A percentile compares a stretch with the other conserved stretches of the same genome.
These are phyloP conservation scores for Scytalopus superciliaris DNA, from an alignment of 2,113 vertebrate species.

Conservation along the genomic window DNA sequence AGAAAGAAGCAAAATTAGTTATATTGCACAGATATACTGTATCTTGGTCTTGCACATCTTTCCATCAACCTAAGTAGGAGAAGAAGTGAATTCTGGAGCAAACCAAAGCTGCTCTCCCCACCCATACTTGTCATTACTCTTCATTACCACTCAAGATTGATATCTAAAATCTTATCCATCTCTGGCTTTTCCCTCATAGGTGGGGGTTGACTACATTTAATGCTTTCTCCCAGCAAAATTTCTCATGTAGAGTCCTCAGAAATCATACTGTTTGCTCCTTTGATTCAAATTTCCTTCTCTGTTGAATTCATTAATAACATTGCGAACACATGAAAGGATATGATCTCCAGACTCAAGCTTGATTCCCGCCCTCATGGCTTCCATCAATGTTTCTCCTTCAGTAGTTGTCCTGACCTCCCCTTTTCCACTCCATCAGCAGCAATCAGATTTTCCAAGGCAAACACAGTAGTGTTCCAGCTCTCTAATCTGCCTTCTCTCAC, in stretches of 20 bases:
- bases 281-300: background rate
- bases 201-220: background rate
- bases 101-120: background rate
- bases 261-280: background rate
- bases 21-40: background rate
- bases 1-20: background rate
- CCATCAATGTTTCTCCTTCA: background rate
- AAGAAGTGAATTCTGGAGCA: background rate
- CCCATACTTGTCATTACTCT: background rate
- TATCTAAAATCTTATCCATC: background rate
- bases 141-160: background rate
- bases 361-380: background rate
- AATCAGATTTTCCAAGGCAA: background rate
- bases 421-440: background rate
- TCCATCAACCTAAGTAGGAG: background rate
- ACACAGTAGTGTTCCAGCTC: background rate
- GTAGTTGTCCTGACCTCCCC: background rate
- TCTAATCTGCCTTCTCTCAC: background rate
- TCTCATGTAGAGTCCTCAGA: background rate
- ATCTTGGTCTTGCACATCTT: background rate
- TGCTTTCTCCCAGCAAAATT: background rate
- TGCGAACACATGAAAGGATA: background rate
- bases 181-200: background rate
- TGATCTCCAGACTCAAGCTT: fast-evolving
- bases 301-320: background rate